Evolutionary conservation across 2,888 invertebrate species (phyloP).

Genomic region (Teleogryllus oceanicus): DNA sequence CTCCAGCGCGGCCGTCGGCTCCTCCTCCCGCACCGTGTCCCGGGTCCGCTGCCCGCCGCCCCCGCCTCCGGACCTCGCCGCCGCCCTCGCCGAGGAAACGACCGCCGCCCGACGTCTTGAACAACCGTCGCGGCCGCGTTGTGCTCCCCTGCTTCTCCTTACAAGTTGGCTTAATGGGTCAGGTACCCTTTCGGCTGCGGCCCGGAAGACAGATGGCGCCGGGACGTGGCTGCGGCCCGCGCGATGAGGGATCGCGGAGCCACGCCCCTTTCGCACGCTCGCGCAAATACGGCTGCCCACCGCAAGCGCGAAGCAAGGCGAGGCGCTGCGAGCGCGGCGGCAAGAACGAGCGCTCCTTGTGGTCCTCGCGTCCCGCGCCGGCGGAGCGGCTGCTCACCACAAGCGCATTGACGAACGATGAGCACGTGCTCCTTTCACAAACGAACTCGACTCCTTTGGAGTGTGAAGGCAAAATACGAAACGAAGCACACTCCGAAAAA

Average conservation of each 20-base stretch:
- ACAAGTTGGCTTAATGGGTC: conserved; percentile 10
- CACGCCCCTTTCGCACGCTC: background rate
- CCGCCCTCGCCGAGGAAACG: background rate
- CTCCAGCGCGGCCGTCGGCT: background rate
- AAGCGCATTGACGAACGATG: too few relatives aligned
- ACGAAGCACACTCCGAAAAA: too few relatives aligned
- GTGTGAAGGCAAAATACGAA: too few relatives aligned
- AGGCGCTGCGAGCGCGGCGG: too few relatives aligned
- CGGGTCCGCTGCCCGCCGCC: background rate
- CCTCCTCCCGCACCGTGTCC: background rate
- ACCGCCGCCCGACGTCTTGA: background rate
- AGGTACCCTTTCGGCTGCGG: background rate
- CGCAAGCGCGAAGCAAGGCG: background rate
- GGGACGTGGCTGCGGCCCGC: background rate
- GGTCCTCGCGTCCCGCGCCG: too few relatives aligned
- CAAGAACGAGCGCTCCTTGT: too few relatives aligned
- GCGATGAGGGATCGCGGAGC: background rate
- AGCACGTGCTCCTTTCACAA: too few relatives aligned
- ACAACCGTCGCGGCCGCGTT: too few relatives aligned
- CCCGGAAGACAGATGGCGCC: background rate
- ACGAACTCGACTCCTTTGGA: too few relatives aligned
- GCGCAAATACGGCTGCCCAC: background rate
- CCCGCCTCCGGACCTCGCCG: background rate
- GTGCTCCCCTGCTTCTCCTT: background rate
- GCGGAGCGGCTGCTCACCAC: too few relatives aligned